Evolutionary conservation across 2,797 vertebrate species (phyloP).

Genomic region (Hemibagrus guttatus): DNA sequence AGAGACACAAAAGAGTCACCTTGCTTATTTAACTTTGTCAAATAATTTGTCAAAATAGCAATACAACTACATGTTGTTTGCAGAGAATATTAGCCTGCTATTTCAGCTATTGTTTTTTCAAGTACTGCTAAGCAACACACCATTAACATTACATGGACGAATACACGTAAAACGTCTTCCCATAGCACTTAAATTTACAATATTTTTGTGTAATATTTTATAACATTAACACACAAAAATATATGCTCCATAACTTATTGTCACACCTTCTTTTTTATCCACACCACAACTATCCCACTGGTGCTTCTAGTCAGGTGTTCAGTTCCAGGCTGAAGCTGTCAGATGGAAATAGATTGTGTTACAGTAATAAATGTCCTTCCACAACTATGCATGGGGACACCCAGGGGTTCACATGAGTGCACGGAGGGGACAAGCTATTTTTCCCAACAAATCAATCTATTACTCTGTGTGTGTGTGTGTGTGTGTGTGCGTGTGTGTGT

Average conservation of each 20-base stretch:
- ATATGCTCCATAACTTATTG: background rate
- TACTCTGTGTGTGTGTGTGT: conserved; percentile 18
- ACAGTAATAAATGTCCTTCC: conserved; percentile 17
- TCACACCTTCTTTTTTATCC: background rate
- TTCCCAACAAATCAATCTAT: conserved; percentile 36
- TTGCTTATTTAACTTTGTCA: background rate
- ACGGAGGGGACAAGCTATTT: conserved; percentile 34
- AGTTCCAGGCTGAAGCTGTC: conserved; percentile 16
- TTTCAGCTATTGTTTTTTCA: background rate
- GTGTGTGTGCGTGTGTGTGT: conserved; percentile 23
- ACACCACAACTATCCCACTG: background rate
- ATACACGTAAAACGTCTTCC: background rate
- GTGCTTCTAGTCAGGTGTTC: background rate
- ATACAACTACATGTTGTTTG: background rate
- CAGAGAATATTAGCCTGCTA: background rate
- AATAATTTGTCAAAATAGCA: background rate
- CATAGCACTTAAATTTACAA: background rate
- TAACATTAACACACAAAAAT: background rate
- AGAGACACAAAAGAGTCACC: background rate
- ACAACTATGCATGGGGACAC: conserved; percentile 10
- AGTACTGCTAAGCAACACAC: background rate
- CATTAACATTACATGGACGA: background rate
- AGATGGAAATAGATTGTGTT: conserved; percentile 13
- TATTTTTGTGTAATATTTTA: background rate
- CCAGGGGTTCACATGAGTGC: conserved; percentile 36